These are phyloP conservation scores for Megaleporinus macrocephalus DNA, from an alignment of 2,113 vertebrate species.

Conservation along the genomic window DNA sequence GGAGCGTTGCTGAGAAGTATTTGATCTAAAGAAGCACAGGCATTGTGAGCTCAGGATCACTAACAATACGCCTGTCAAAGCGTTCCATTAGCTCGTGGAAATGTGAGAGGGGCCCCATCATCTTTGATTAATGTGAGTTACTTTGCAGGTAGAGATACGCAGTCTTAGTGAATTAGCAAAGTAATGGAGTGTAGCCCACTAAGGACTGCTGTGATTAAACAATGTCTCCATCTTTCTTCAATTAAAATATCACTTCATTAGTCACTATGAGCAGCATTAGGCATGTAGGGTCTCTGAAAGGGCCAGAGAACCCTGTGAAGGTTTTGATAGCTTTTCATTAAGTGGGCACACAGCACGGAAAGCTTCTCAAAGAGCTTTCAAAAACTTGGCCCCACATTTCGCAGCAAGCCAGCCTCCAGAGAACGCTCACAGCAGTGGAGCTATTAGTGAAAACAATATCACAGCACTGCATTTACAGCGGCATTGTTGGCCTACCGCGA, in stretches of 20 bases:
- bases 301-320: constrained; percentile 24
- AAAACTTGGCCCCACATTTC: constrained; percentile 40
- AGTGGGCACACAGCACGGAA: constrained; percentile 23
- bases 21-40: constrained; percentile 30
- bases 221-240: constrained; percentile 53
- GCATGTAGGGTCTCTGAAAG: constrained; percentile 35
- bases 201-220: constrained; percentile 56
- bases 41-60: neutral
- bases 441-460: constrained; percentile 32
- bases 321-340: constrained; percentile 48
- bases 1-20: neutral
- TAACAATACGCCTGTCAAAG: constrained; percentile 39
- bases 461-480: constrained; percentile 12
- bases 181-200: constrained; percentile 45
- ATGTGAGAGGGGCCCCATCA: constrained; percentile 28
- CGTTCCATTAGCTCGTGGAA: neutral
- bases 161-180: constrained; percentile 52
- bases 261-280: constrained; percentile 46
- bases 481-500: constrained; percentile 11
- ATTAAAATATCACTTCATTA: constrained; percentile 62
- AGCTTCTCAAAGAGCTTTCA: constrained; percentile 30
- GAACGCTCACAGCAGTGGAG: constrained; percentile 18
- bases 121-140: constrained; percentile 51
- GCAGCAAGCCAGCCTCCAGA: constrained; percentile 16
- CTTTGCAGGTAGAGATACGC: constrained; percentile 47